Evolutionary conservation across 2,888 invertebrate species (phyloP).

Genomic region (Lucinisca nassula): DNA sequence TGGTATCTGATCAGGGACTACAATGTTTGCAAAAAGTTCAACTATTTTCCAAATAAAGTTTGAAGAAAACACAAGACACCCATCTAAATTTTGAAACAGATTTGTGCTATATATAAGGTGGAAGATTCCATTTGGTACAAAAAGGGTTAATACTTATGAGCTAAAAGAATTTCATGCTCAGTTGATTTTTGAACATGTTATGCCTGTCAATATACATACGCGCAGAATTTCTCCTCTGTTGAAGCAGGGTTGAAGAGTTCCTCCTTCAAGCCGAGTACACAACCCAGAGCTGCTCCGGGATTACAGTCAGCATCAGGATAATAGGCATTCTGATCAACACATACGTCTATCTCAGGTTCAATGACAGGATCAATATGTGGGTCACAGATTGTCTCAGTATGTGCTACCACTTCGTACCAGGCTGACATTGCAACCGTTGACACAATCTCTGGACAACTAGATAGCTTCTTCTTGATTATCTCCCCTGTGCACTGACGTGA

Average conservation of each 20-base stretch:
- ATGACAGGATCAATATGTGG: neutral
- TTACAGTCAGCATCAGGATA: slow-evolving; percentile 4
- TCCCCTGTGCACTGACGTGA: slow-evolving; percentile 25
- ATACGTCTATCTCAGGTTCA: neutral
- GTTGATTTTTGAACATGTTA: no score
- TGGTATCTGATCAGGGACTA: no score
- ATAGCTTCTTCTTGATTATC: neutral
- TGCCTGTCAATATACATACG: no score
- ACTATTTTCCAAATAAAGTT: no score
- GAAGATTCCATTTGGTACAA: no score
- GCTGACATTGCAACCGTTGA: neutral
- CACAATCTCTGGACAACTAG: slow-evolving; percentile 8
- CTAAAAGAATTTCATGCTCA: no score
- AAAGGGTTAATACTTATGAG: no score
- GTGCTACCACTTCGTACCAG: slow-evolving; percentile 1
- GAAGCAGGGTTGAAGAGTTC: slow-evolving; percentile 20
- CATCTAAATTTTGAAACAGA: no score
- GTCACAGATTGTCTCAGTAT: slow-evolving; percentile 11
- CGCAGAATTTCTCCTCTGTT: slow-evolving; percentile 51
- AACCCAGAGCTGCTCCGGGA: slow-evolving; percentile 14
- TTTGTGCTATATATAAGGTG: no score
- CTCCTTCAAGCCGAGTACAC: slow-evolving; percentile 13
- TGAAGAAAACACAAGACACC: no score
- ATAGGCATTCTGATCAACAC: slow-evolving; percentile 26
- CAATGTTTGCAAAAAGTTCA: no score